Conservation (phyloP, 2,113 vertebrate species). For the Garra rufa region DNA sequence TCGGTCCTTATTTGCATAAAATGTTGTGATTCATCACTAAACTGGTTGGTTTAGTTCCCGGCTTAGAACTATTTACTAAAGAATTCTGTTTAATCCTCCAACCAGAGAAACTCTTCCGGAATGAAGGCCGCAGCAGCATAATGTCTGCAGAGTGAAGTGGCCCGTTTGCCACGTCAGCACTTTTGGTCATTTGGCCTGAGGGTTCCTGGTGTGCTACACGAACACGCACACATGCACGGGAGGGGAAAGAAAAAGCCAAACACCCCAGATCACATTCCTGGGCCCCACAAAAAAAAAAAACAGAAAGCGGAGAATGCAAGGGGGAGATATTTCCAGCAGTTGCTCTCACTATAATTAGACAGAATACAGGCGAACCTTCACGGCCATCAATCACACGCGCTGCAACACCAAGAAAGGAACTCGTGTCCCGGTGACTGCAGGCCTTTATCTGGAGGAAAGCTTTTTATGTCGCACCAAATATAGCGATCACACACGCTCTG, state of each 20-base stretch:
- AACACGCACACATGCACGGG: background rate
- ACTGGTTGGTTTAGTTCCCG: background rate
- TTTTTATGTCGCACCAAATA: slow-evolving; percentile 77
- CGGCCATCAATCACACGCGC: slow-evolving; percentile 64
- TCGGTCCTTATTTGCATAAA: background rate
- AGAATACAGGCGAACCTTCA: slow-evolving; percentile 52
- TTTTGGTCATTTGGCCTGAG: slow-evolving; percentile 35
- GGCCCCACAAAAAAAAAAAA: slow-evolving; percentile 47
- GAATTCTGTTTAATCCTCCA: background rate
- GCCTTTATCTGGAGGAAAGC: slow-evolving; percentile 62
- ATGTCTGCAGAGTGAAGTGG: background rate
- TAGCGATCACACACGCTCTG: slow-evolving; percentile 68
- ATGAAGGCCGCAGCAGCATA: background rate
- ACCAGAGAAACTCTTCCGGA: background rate
- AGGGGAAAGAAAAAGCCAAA: background rate
- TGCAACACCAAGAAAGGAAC: slow-evolving; percentile 76
- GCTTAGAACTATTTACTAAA: background rate
- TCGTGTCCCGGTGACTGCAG: slow-evolving; percentile 56
- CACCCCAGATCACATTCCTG: slow-evolving; percentile 58
- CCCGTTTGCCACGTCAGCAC: slow-evolving; percentile 60
- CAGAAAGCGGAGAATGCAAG: slow-evolving; percentile 37
- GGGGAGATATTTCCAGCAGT: slow-evolving; percentile 66
- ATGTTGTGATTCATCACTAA: background rate
- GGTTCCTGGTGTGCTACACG: slow-evolving; percentile 14
- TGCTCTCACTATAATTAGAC: slow-evolving; percentile 80